Evolutionary conservation across 1,140 invertebrate genomes (phyloP).

Genomic region (Drosophila subpulchrella): DNA sequence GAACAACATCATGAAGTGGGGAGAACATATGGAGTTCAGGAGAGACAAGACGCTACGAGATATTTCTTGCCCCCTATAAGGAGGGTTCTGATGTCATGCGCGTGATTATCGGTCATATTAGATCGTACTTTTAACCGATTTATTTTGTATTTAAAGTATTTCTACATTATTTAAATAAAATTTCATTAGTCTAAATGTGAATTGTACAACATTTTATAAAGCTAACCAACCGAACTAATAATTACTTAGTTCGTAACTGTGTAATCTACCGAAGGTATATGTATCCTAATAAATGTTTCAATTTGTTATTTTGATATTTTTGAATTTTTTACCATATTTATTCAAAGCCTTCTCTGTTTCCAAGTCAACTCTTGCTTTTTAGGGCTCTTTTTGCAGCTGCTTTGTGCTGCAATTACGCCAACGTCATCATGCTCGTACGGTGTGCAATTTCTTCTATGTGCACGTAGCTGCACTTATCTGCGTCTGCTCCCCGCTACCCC

Average conservation of each 20-base stretch:
- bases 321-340: background rate
- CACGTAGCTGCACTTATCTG: slow-evolving; percentile 63
- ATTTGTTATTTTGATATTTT: too few species aligned
- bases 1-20: background rate
- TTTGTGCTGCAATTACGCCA: slow-evolving; percentile 58
- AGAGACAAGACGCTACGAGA: background rate
- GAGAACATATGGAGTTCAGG: background rate
- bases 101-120: too few species aligned
- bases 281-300: too few species aligned
- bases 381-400: slow-evolving; percentile 4
- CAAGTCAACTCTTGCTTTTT: background rate
- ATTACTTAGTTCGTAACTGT: too few species aligned
- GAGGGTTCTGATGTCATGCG: background rate
- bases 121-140: too few species aligned
- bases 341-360: background rate
- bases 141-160: too few species aligned
- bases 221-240: too few species aligned
- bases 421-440: slow-evolving; percentile 22
- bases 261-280: too few species aligned
- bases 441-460: slow-evolving; percentile 79
- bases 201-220: too few species aligned
- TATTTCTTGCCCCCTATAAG: background rate
- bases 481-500: slow-evolving; percentile 17
- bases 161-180: too few species aligned
- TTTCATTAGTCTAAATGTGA: too few species aligned